phyloP scores from a whole-genome alignment of 2,888 invertebrate genomes.

The Drosophila colorata region DNA sequence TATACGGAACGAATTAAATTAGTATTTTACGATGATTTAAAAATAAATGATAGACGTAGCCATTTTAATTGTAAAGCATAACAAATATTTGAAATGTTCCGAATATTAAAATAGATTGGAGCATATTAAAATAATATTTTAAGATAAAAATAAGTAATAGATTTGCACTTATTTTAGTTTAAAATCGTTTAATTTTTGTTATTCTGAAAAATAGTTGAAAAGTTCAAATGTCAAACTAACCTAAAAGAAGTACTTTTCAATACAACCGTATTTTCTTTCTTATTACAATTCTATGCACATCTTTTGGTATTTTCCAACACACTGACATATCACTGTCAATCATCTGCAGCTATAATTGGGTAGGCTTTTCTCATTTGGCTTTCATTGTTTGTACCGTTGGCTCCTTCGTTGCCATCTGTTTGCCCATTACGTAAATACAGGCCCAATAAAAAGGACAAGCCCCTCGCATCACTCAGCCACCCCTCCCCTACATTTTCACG shows the following conservation, averaged over 20 bases:
- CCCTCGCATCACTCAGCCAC: not conserved
- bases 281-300: not conserved
- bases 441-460: slow-evolving; percentile 26
- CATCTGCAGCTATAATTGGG: slow-evolving; percentile 23
- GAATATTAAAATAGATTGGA: slow-evolving; percentile 9
- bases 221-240: not conserved
- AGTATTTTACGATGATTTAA: not conserved
- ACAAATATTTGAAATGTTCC: not conserved
- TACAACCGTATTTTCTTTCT: not conserved
- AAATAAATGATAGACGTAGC: not conserved
- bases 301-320: not conserved
- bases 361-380: slow-evolving; percentile 16
- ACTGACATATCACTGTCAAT: slow-evolving; percentile 30
- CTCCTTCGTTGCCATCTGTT: slow-evolving; percentile 20
- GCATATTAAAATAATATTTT: not conserved
- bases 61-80: too few species aligned
- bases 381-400: slow-evolving; percentile 13
- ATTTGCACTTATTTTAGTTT: too few species aligned
- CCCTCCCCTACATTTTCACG: slow-evolving; percentile 2
- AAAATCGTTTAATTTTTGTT: too few species aligned
- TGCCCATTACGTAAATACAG: slow-evolving; percentile 52
- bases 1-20: slow-evolving; percentile 2
- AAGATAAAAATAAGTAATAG: too few species aligned
- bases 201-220: not conserved
- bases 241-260: not conserved